A percentile compares a stretch with the other conserved stretches of the same genome.
These are phyloP conservation scores for Trachelus troglodyta DNA, from an alignment of 2,888 invertebrate species.

Conservation along the genomic window DNA sequence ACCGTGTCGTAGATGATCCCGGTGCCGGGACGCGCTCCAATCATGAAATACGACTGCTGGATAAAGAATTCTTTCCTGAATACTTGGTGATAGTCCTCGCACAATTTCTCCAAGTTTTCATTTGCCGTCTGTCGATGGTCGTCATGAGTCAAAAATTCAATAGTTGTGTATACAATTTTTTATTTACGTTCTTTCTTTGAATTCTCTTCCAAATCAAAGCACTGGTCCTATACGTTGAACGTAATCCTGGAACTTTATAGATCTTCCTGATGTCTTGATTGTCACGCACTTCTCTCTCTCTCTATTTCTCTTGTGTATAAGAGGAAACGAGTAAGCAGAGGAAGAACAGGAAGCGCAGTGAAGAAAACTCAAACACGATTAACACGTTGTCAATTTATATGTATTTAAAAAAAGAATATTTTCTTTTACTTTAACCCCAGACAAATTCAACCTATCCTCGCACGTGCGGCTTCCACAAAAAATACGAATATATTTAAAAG, in stretches of 20 bases:
- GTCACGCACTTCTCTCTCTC: background rate
- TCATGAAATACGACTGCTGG: background rate
- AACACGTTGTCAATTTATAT: background rate
- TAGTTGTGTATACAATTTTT: background rate
- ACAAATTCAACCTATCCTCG: background rate
- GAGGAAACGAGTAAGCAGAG: background rate
- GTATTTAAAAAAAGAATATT: background rate
- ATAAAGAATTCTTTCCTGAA: background rate
- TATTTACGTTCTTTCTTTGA: background rate
- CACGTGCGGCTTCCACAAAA: background rate
- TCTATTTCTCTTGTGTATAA: background rate
- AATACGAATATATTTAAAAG: background rate
- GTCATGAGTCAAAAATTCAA: background rate
- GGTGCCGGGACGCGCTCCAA: background rate
- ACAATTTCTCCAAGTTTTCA: background rate
- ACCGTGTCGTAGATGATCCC: background rate
- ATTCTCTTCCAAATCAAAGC: background rate
- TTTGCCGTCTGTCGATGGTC: background rate
- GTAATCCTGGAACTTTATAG: background rate
- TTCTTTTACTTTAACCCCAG: background rate
- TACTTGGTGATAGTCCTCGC: background rate
- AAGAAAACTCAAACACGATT: background rate
- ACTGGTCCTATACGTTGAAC: background rate
- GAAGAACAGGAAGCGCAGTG: background rate
- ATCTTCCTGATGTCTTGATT: background rate